Evolutionary conservation across 2,797 vertebrate genomes (phyloP).

Genomic region (Sus cebifrons): DNA sequence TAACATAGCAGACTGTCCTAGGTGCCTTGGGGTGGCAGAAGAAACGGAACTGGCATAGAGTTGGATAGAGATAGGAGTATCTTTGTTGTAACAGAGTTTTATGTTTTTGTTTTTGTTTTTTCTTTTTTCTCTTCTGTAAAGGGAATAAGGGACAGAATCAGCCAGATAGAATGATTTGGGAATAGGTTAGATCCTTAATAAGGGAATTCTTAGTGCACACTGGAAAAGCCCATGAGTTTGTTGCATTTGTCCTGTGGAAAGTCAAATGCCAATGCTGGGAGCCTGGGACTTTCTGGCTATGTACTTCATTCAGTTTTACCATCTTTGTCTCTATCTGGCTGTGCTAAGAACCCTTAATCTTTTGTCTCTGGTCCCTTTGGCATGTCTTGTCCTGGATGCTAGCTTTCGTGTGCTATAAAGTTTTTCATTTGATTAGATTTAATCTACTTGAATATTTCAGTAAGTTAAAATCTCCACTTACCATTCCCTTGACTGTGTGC

Average conservation of each 20-base stretch:
- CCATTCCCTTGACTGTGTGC: background rate
- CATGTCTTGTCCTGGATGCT: background rate
- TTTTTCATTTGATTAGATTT: constrained; percentile 61
- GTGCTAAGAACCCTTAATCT: background rate
- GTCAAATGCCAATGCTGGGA: background rate
- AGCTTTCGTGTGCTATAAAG: background rate
- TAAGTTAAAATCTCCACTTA: constrained; percentile 55
- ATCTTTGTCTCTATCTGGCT: background rate
- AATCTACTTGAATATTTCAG: constrained; percentile 17
- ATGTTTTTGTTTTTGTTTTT: too few species aligned
- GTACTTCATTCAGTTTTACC: background rate
- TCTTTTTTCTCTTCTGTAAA: background rate
- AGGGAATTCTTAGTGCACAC: background rate
- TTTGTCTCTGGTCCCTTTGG: background rate
- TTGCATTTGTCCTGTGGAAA: constrained; percentile 35
- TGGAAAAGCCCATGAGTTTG: background rate
- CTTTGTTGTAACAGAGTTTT: background rate
- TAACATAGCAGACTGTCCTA: background rate
- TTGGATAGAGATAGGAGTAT: background rate
- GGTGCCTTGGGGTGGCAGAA: background rate
- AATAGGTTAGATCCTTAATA: background rate
- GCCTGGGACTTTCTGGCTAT: background rate
- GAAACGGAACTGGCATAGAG: background rate
- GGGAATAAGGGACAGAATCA: background rate
- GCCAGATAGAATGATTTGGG: background rate